A percentile compares a stretch with the other conserved stretches of the same genome.
These are phyloP conservation scores for Heterocephalus glaber DNA, from an alignment of 2,113 vertebrate species.

Conservation along the genomic window DNA sequence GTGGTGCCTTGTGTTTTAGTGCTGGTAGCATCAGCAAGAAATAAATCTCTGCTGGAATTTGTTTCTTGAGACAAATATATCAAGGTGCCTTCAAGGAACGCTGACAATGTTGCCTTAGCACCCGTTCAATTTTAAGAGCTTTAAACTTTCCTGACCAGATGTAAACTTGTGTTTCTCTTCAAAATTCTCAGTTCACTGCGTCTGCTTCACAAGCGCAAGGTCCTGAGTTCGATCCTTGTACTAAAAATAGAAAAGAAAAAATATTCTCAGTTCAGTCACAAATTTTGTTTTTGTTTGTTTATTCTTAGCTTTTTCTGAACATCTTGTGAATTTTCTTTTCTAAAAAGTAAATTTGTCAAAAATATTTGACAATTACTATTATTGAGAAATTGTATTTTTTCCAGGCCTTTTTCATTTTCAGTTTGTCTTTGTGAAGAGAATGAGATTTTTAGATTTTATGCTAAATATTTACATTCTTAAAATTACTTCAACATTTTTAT, in stretches of 20 bases:
- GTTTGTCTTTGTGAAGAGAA: not conserved
- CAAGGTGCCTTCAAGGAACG: not conserved
- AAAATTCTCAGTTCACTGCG: not conserved
- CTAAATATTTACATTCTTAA: slow-evolving; percentile 79
- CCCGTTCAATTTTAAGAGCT: not conserved
- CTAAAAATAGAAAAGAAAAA: too few species aligned
- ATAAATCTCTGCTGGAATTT: slow-evolving; percentile 81
- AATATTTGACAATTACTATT: slow-evolving; percentile 33
- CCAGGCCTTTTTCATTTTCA: slow-evolving; percentile 40
- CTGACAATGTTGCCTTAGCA: not conserved
- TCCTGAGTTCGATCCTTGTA: too few species aligned
- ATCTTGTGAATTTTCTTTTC: slow-evolving; percentile 53
- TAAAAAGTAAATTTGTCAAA: slow-evolving; percentile 50
- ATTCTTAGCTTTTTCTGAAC: slow-evolving; percentile 34
- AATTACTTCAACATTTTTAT: slow-evolving; percentile 68
- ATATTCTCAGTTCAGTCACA: not conserved
- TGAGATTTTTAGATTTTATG: slow-evolving; percentile 79
- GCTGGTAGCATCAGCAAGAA: slow-evolving; percentile 74
- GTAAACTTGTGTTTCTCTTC: not conserved
- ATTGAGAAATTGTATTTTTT: slow-evolving; percentile 50
- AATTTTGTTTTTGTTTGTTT: not conserved
- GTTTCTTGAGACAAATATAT: not conserved
- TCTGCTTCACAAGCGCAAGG: too few species aligned
- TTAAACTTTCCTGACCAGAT: slow-evolving; percentile 1
- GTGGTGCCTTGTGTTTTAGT: slow-evolving; percentile 81